Base-by-base conservation (phyloP, 2,797 vertebrate genomes). In the Aeoliscus strigatus region DNA sequence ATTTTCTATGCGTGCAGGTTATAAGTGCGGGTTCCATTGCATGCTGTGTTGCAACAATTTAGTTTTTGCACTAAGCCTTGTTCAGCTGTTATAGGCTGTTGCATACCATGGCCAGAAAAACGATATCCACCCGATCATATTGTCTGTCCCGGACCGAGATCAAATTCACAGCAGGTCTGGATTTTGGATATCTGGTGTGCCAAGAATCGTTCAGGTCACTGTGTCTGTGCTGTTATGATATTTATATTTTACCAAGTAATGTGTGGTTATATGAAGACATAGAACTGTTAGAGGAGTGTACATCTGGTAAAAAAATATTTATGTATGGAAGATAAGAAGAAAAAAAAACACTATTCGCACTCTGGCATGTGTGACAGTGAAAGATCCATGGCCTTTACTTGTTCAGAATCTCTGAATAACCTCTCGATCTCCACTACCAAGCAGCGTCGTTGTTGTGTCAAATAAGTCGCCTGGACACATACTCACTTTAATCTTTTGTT, bases 151-250 rank as follows among this genome's bases (percentile, higher is more conserved):
- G 34, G 45, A 35, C 59, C 45, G 51, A 56, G 34, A 32, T 60
- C 21, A 70, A 45, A 26, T 66, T 47, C 25, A 3, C 36, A 44
- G 38, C 15, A 33, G 56, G 40, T 52, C 53, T 51, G 34, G 57
- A 57, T 39, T 36, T 52, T 48, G 69, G 63, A 59, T 75, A 72
- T 79, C 77, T 86, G 75, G 67, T 51, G 58, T 75, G 78, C 83
- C 81, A 83, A 80, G 67, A 83, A 78, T 75, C 77, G 80, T 86
- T 83, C 77, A 81, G 82, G 82, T 87, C 75, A 81, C 66, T 73
- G 55, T 82, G 73, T 81, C 71, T 59, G 70, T 82, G 77, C 56
- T 75, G 60, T 43, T 75, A 54, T 74, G 39, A 68, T 66, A 59
- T 79, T 69, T 61, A 47, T 73, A 67, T 79, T 78, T 66, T 43